Percentiles rank a stretch among this genome's conserved stretches.
Evolutionary conservation across 1,140 invertebrate genomes (phyloP).

Genomic region (Caenorhabditis latens): DNA sequence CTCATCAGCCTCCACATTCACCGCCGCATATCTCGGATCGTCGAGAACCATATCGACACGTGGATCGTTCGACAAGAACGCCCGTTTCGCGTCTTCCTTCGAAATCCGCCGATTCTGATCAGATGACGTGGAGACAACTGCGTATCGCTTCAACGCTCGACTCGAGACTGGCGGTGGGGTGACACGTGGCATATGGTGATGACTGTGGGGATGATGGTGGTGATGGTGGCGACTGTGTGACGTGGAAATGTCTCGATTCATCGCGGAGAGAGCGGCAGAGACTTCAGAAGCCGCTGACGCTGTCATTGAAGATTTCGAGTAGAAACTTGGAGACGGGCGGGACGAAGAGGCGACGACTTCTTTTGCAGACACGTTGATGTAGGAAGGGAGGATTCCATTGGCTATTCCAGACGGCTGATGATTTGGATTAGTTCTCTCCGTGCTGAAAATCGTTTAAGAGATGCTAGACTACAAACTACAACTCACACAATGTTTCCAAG

Average conservation of each 20-base stretch:
- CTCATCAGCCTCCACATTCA: constrained; percentile 43
- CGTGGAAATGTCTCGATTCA: constrained; percentile 26
- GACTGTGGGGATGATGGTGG: neutral
- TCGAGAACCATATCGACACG: neutral
- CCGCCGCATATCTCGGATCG: constrained; percentile 26
- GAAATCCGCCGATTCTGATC: neutral
- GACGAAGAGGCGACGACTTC: neutral
- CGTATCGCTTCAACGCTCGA: constrained; percentile 9
- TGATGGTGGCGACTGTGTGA: neutral
- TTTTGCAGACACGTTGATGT: constrained; percentile 19
- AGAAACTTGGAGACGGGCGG: neutral
- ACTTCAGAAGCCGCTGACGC: constrained; percentile 13
- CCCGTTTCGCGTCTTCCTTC: constrained; percentile 31
- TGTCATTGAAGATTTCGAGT: neutral
- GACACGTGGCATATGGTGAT: constrained; percentile 1
- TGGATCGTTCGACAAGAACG: constrained; percentile 36
- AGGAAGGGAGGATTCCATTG: constrained; percentile 13
- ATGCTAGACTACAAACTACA: neutral
- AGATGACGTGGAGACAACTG: neutral
- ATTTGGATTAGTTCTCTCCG: constrained; percentile 3
- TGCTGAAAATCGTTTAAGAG: neutral
- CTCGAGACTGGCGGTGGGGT: constrained; percentile 28
- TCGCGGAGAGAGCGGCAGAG: neutral
- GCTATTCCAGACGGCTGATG: neutral
- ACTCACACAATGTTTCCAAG: constrained; percentile 31